A percentile compares a stretch with the other conserved stretches of the same genome.
Conservation (phyloP, 2,888 invertebrate genomes). For the Elysia crispata region DNA sequence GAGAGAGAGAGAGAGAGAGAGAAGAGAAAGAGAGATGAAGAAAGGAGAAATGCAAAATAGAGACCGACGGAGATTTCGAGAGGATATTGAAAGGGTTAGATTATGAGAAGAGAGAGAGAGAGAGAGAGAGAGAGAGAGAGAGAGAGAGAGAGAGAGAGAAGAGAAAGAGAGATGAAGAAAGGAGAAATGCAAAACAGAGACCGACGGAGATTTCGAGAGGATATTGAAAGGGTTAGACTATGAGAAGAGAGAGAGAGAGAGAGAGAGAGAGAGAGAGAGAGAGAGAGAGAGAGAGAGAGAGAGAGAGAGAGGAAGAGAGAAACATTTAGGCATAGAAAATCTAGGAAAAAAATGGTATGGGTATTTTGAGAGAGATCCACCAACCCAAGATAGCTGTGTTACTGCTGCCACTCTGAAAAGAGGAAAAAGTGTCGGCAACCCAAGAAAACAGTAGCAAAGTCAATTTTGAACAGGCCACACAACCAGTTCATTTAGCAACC, state of each 20-base stretch:
- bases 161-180: neutral
- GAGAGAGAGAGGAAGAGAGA: neutral
- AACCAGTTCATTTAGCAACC: neutral
- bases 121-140: too few species aligned
- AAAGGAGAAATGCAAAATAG: neutral
- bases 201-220: neutral
- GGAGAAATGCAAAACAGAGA: neutral
- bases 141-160: neutral
- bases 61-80: neutral
- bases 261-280: too few species aligned
- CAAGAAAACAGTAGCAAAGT: too few species aligned
- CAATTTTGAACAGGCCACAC: neutral
- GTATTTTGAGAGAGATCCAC: too few species aligned
- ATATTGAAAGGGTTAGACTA: neutral
- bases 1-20: conserved; percentile 17
- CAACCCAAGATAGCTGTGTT: too few species aligned
- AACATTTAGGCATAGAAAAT: too few species aligned
- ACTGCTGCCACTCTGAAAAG: too few species aligned
- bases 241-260: too few species aligned
- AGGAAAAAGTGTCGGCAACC: too few species aligned
- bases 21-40: neutral
- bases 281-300: neutral
- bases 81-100: neutral
- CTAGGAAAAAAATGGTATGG: too few species aligned
- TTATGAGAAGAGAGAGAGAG: too few species aligned